A percentile compares a stretch with the other conserved stretches of the same genome.
Conservation (phyloP, 2,888 invertebrate species). For the Bugula neritina region DNA sequence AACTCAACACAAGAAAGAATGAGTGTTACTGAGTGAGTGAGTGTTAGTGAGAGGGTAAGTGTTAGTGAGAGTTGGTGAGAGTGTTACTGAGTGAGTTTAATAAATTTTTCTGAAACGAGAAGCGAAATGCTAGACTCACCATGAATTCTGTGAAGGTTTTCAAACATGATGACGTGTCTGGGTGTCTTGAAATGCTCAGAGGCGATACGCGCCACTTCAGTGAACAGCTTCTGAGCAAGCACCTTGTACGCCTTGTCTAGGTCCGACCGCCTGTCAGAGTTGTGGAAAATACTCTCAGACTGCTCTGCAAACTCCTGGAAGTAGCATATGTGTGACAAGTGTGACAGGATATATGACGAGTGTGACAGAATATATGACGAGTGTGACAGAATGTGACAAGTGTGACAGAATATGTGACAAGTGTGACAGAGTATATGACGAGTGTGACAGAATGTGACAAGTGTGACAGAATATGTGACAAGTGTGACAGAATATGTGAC, state of each 20-base stretch:
- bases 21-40: too few relatives aligned
- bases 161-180: constrained; percentile 82
- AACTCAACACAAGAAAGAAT: too few relatives aligned
- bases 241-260: constrained; percentile 49
- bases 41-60: too few relatives aligned
- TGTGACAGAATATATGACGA: not conserved
- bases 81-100: too few relatives aligned
- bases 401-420: too few relatives aligned
- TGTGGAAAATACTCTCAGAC: constrained; percentile 79
- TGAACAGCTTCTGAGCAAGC: constrained; percentile 71
- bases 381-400: not conserved
- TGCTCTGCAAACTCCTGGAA: constrained; percentile 70
- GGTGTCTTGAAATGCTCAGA: constrained; percentile 85
- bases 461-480: too few relatives aligned
- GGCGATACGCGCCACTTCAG: constrained; percentile 71
- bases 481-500: not conserved
- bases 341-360: too few relatives aligned
- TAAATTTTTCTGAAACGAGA: too few relatives aligned
- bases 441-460: not conserved
- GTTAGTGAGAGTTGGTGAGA: too few relatives aligned
- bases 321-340: too few relatives aligned
- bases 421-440: not conserved
- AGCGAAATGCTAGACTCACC: too few relatives aligned
- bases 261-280: constrained; percentile 66
- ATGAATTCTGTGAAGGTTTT: constrained; percentile 92